These are phyloP conservation scores for Acronicta leporina DNA, from an alignment of 2,888 invertebrate genomes.

Conservation along the genomic window DNA sequence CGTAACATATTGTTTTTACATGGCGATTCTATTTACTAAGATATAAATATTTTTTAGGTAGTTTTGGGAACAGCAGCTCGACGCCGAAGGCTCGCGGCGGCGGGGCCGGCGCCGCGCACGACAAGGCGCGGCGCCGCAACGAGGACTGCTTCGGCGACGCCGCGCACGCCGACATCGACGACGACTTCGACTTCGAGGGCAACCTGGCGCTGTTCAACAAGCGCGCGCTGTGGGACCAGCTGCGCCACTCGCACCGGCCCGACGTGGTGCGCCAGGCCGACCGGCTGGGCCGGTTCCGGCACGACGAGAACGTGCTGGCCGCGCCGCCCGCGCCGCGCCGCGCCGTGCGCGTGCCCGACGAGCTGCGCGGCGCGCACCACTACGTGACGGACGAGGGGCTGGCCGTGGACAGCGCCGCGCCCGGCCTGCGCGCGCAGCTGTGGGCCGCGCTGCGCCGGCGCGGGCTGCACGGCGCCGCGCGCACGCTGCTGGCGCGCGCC, in stretches of 20 bases:
- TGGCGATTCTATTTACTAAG: too few species aligned
- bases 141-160: slow-evolving; percentile 94
- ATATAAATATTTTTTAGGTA: slow-evolving; percentile 57
- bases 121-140: slow-evolving; percentile 89
- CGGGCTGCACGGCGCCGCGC: slow-evolving; percentile 89
- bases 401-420: slow-evolving; percentile 93
- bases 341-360: slow-evolving; percentile 91
- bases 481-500: slow-evolving; percentile 94
- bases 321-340: slow-evolving; percentile 48
- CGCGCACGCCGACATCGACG: slow-evolving; percentile 90
- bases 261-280: slow-evolving; percentile 80
- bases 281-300: slow-evolving; percentile 90
- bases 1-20: too few species aligned
- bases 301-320: slow-evolving; percentile 95
- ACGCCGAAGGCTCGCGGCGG: slow-evolving; percentile 87
- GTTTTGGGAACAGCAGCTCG: slow-evolving; percentile 68
- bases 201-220: slow-evolving; percentile 97
- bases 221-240: slow-evolving; percentile 79
- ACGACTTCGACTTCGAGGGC: slow-evolving; percentile 98
- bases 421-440: slow-evolving; percentile 91
- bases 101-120: slow-evolving; percentile 69
- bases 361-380: slow-evolving; percentile 86
- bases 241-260: slow-evolving; percentile 72
- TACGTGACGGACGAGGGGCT: slow-evolving; percentile 95
- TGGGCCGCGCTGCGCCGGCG: slow-evolving; percentile 88